Evolutionary conservation across 2,797 vertebrate genomes (phyloP).

Genomic region (Pipistrellus nathusii): DNA sequence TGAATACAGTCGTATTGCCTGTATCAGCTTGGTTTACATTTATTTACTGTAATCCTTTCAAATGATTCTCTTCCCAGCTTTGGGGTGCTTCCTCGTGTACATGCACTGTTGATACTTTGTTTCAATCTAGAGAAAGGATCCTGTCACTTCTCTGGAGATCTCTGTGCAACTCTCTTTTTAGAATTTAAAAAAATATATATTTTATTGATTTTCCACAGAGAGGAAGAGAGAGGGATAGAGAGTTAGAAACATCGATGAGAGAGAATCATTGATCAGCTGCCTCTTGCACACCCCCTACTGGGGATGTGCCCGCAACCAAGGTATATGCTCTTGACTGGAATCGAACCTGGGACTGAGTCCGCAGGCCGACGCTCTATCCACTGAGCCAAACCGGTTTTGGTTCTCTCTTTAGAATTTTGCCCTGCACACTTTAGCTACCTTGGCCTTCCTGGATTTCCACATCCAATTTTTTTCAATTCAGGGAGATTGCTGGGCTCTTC

Average conservation of each 20-base stretch:
- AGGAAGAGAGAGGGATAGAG: too few relatives aligned
- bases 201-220: too few relatives aligned
- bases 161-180: background rate
- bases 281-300: too few relatives aligned
- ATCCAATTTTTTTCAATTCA: background rate
- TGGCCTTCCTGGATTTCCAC: background rate
- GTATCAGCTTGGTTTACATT: background rate
- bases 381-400: too few relatives aligned
- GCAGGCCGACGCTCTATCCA: too few relatives aligned
- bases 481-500: background rate
- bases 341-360: too few relatives aligned
- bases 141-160: background rate
- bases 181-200: too few relatives aligned
- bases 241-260: too few relatives aligned
- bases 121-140: background rate
- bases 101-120: background rate
- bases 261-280: too few relatives aligned
- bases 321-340: too few relatives aligned
- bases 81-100: background rate
- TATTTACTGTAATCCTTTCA: background rate
- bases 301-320: too few relatives aligned
- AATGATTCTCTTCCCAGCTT: background rate
- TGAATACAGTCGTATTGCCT: background rate
- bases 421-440: background rate
- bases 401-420: background rate